Evolutionary conservation across 2,113 vertebrate species (phyloP), one percentile per base, ranked within the genome.

Genomic region (Pristiophorus japonicus): DNA sequence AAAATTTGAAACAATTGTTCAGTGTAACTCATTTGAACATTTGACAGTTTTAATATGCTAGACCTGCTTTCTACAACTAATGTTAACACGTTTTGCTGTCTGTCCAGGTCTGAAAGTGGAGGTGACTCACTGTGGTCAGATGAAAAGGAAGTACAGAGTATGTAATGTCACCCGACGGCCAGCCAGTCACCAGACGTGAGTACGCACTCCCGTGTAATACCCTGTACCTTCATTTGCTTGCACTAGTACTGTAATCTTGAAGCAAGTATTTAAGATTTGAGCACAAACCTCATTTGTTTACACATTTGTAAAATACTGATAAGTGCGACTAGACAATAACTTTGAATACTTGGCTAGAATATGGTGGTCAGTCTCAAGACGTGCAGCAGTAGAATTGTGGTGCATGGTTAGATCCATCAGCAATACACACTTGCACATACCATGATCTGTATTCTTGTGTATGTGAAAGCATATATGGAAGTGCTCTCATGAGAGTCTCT

Each of bases 131-230:
- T 99, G 99, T 96, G 99, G 99, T 94, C 99, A 99, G 97, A 99
- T 99, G 99, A 99, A 99, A 97, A 99, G 99, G 96, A 99, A 99
- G 97, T 99, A 99, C 90, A 97, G 99, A 85, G 99, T 99, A 96
- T 99, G 99, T 96, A 99, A 99, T 24, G 99, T 99, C 88, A 99
- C 99, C 0, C 98, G 99, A 75, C 97, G 99, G 67, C 99, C 99
- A 95, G 99, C 99, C 97, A 99, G 99, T 96, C 99, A 99, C 96
- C 99, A 99, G 97, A 99, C 99, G 99, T 99, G 97, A 55, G 98
- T 95, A 14, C 0, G 0, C 1, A 3, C 24, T n/a, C 38, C 2
- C 8, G 0, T 63, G 34, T 38, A 92, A 92, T 63, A 22, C 10
- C n/a, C n/a, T n/a, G n/a, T 63, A 11, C 22, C n/a, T 94, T 38